These are phyloP conservation scores for Notospermus geniculatus DNA, from an alignment of 1,140 invertebrate genomes.

Conservation along the genomic window DNA sequence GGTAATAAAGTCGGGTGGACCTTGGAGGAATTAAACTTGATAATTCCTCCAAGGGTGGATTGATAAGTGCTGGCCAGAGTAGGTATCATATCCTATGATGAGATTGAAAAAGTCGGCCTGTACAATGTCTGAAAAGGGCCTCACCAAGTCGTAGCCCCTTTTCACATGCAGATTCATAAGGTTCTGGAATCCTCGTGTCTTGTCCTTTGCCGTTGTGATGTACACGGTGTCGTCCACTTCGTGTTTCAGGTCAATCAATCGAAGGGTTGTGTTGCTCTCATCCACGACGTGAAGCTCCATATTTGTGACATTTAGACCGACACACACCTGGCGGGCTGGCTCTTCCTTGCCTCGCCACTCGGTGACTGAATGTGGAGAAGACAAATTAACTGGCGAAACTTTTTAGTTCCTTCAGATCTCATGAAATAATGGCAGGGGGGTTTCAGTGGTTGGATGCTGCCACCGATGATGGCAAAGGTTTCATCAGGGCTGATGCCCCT, in stretches of 20 bases:
- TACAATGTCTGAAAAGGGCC: conserved; percentile 8
- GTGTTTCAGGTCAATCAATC: conserved; percentile 64
- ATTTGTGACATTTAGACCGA: conserved; percentile 30
- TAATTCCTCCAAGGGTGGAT: no score
- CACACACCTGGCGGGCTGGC: conserved; percentile 23
- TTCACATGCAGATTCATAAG: conserved; percentile 82
- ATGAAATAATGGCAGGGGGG: no score
- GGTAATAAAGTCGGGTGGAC: no score
- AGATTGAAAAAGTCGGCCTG: no score
- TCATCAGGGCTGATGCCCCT: no score
- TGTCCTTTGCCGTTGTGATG: conserved; percentile 44
- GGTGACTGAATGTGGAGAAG: conserved; percentile 22
- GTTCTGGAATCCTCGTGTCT: conserved; percentile 63
- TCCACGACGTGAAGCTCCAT: conserved; percentile 29
- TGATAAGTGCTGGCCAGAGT: no score
- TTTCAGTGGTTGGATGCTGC: no score
- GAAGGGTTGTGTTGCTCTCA: conserved; percentile 44
- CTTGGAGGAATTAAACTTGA: no score
- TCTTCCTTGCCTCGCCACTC: conserved; percentile 35
- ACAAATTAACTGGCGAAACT: no score
- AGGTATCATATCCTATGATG: no score
- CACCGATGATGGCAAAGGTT: no score
- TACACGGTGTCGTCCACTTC: conserved; percentile 70
- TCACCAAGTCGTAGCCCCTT: conserved; percentile 86
- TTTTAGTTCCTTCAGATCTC: no score